A percentile compares a stretch with the other conserved stretches of the same genome.
Conservation (phyloP, 2,888 invertebrate genomes). For the Drosophila paramelanica region DNA sequence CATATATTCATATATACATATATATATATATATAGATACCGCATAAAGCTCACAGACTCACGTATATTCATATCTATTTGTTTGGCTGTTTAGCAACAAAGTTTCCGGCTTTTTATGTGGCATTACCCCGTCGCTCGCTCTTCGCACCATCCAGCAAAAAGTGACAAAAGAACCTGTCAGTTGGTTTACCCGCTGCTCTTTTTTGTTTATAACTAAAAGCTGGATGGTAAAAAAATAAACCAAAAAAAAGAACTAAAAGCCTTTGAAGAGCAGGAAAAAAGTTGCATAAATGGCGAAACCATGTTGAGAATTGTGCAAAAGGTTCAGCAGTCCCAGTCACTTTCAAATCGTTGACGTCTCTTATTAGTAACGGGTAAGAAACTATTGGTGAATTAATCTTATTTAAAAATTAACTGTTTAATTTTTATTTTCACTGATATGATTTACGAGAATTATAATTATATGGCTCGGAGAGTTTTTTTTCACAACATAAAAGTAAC, state of each 20-base stretch:
- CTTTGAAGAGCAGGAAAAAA: constrained; percentile 45
- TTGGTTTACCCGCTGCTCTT: constrained; percentile 30
- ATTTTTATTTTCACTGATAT: neutral
- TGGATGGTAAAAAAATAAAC: constrained; percentile 17
- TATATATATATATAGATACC: constrained; percentile 3
- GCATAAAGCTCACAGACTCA: constrained; percentile 9
- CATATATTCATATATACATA: constrained; percentile 2
- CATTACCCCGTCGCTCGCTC: constrained; percentile 49
- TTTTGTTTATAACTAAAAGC: constrained; percentile 47
- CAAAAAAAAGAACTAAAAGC: constrained; percentile 32
- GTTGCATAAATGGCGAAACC: constrained; percentile 55
- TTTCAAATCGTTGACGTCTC: constrained; percentile 25
- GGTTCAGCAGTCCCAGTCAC: constrained; percentile 7
- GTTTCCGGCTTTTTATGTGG: constrained; percentile 60
- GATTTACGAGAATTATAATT: too few relatives aligned
- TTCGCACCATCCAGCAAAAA: constrained; percentile 54
- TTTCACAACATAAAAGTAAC: too few relatives aligned
- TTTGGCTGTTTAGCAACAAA: constrained; percentile 71
- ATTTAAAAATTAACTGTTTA: neutral
- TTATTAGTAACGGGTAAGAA: constrained; percentile 33
- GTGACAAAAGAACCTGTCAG: constrained; percentile 73
- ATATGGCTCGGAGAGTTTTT: too few relatives aligned
- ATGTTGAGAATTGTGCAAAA: constrained; percentile 49
- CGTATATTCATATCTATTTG: constrained; percentile 69
- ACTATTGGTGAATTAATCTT: neutral